Evolutionary conservation across 2,888 invertebrate genomes (phyloP), one percentile per base, ranked within the genome.

Genomic region (Chymomyza amoena): DNA sequence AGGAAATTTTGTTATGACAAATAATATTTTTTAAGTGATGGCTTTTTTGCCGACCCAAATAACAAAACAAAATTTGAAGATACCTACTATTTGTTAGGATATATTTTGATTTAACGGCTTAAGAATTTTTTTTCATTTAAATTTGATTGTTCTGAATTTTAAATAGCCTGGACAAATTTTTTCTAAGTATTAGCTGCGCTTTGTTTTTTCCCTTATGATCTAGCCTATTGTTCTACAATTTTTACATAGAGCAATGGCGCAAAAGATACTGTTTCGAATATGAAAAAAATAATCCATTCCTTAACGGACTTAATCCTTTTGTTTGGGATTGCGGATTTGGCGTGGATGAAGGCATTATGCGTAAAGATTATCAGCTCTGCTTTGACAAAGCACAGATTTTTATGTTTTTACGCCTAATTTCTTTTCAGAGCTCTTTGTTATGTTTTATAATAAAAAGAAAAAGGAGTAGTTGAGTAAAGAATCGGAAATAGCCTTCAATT

Each of bases 291-390:
- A 87, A 87, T 86, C 86, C 39, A 13, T 45, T 45, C 88, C 70
- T 73, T 86, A 87, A 82, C 86, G 86, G 77, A 78, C 81, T 82
- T 87, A 86, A 86, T 87, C 84, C 82, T 75, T 84, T 87, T 86
- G 86, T 85, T 80, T 77, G 84, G 76, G 68, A 69, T 72, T 73
- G 76, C 64, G 76, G 63, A 71, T 73, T 74, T 73, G 72, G 45
- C 45, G n/a, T 20, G 50, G 59, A n/a, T 50, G 57, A 57, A 13
- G 10, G 57, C 57, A 25, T 57, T 57, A 25, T 45, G 39, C 39
- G 10, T 60, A 60, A 60, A 51, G 66, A 61, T 66, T 66, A 60
- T 61, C 66, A 18, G 6, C 32, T 16, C 52, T 45, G 32, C 57
- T 64, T 18, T 39, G 39, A 39, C 36, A 45, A 45, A 10, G 39